Evolutionary conservation across 2,113 vertebrate genomes (phyloP).

Genomic region (Microcebus jonahi): DNA sequence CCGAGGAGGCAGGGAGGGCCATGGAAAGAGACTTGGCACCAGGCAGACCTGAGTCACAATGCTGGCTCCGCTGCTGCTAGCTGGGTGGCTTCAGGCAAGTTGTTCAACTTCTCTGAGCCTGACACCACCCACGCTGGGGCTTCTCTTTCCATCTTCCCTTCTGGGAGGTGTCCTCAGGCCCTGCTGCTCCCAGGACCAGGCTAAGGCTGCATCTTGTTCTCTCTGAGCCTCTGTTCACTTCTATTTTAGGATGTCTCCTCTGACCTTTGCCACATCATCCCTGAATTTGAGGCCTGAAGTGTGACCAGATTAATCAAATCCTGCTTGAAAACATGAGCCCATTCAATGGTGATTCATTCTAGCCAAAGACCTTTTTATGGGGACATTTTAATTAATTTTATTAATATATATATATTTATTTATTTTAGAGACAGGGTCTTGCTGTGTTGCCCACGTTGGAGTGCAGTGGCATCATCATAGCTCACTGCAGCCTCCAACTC

Average conservation of each 20-base stretch:
- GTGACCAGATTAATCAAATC: constrained; percentile 89
- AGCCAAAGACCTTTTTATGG: constrained; percentile 19
- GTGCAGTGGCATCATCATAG: neutral
- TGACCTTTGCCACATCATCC: constrained; percentile 89
- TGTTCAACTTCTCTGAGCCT: too few species aligned
- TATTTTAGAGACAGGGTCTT: neutral
- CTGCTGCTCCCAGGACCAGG: neutral
- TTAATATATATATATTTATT: neutral
- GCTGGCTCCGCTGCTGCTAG: too few species aligned
- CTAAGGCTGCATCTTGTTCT: neutral
- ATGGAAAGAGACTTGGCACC: neutral
- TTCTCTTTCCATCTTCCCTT: too few species aligned
- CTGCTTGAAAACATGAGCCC: constrained; percentile 84
- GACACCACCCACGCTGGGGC: neutral
- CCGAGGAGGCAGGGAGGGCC: neutral
- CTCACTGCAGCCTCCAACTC: neutral
- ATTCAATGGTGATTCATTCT: constrained; percentile 35
- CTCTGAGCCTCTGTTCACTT: constrained; percentile 88
- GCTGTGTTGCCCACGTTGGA: neutral
- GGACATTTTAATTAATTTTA: neutral
- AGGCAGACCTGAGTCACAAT: neutral
- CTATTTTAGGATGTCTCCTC: constrained; percentile 89
- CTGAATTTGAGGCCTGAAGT: constrained; percentile 66
- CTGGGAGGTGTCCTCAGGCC: too few species aligned
- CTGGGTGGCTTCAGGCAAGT: neutral